phyloP scores from a whole-genome alignment of 2,888 invertebrate genomes.

The Aradus depressus region DNA sequence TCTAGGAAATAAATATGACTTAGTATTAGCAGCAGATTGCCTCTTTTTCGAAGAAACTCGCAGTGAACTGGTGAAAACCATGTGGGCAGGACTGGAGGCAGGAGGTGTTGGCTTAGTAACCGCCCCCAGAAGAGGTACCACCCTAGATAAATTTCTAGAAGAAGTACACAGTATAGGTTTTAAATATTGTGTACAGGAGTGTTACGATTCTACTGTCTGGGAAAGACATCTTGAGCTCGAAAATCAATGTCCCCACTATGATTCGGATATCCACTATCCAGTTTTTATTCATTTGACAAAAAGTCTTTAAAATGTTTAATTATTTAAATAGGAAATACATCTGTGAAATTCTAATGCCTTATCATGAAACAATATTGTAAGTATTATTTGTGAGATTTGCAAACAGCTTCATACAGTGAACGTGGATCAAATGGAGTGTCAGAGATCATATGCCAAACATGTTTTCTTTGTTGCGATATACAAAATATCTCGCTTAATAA shows the following conservation, averaged over 20 bases:
- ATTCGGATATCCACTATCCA: conserved; percentile 60
- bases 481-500: no score
- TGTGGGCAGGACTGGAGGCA: conserved; percentile 49
- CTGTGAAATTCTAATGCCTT: neutral
- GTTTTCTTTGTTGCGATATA: no score
- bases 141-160: conserved; percentile 55
- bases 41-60: conserved; percentile 65
- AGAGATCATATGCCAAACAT: no score
- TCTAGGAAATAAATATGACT: conserved; percentile 45
- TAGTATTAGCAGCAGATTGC: conserved; percentile 67
- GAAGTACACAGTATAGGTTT: conserved; percentile 50
- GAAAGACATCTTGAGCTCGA: conserved; percentile 51
- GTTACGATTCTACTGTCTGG: conserved; percentile 57
- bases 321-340: neutral
- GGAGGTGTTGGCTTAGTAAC: conserved; percentile 58
- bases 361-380: neutral
- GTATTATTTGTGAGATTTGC: neutral
- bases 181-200: conserved; percentile 44
- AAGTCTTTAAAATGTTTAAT: conserved; percentile 4
- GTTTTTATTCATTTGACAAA: conserved; percentile 53
- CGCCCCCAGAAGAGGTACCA: conserved; percentile 62
- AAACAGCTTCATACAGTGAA: neutral
- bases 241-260: conserved; percentile 47
- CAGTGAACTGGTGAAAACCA: conserved; percentile 52
- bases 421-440: no score